Percentiles rank a stretch among this genome's conserved stretches.
Evolutionary conservation across 1,140 invertebrate genomes (phyloP).

Genomic region (Aphaenogaster rudis): DNA sequence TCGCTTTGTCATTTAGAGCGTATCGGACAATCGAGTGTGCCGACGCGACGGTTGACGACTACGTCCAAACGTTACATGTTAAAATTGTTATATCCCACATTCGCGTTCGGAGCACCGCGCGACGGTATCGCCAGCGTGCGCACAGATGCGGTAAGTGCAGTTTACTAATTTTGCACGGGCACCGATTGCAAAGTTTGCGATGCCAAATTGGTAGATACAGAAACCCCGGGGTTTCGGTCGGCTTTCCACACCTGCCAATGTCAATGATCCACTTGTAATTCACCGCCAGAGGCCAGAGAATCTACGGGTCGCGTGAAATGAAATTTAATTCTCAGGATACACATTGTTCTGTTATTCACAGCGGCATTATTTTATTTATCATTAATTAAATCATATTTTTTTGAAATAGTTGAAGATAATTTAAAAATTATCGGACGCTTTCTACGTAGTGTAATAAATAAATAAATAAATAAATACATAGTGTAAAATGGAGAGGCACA

Average conservation of each 20-base stretch:
- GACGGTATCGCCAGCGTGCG: background rate
- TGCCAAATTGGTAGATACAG: slow-evolving; percentile 18
- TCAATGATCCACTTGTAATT: slow-evolving; percentile 12
- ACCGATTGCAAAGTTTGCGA: slow-evolving; percentile 10
- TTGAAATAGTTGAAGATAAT: background rate
- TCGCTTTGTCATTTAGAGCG: slow-evolving; percentile 61
- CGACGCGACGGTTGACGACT: slow-evolving; percentile 27
- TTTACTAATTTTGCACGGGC: slow-evolving; percentile 38
- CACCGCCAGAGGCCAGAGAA: background rate
- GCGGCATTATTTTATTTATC: background rate
- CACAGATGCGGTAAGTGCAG: slow-evolving; percentile 28
- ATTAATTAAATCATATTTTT: background rate
- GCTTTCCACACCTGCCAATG: slow-evolving; percentile 4
- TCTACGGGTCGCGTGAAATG: background rate
- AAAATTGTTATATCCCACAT: slow-evolving; percentile 43
- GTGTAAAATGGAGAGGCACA: background rate
- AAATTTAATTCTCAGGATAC: background rate
- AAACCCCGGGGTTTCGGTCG: background rate
- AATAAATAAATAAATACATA: background rate
- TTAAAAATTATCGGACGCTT: background rate
- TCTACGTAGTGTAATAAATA: background rate
- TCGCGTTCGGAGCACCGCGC: background rate
- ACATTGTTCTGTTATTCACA: background rate
- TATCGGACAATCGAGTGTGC: slow-evolving; percentile 54
- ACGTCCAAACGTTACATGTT: slow-evolving; percentile 29